Conservation (phyloP, 2,797 vertebrate species). For the Arnoldichthys spilopterus region DNA sequence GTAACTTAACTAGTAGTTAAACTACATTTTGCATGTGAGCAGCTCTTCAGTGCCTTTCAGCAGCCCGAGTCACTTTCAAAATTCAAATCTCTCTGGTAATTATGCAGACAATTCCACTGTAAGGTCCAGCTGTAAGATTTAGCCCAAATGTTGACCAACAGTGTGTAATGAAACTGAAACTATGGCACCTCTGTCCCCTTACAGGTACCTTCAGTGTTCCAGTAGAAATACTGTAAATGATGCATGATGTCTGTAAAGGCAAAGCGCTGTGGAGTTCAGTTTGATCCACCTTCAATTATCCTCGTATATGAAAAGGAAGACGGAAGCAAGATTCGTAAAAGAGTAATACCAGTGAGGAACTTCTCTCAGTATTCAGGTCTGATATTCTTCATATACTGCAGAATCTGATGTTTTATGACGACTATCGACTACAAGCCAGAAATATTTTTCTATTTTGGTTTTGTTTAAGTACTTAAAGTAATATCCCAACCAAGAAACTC, state of each 20-base stretch:
- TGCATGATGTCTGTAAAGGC: conserved; percentile 78
- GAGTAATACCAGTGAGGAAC: conserved; percentile 88
- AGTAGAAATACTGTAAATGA: neutral
- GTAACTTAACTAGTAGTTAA: too few species aligned
- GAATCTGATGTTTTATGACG: neutral
- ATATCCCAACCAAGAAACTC: neutral
- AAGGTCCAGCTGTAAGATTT: neutral
- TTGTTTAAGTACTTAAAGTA: neutral
- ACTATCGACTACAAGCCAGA: neutral
- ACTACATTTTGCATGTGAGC: too few species aligned
- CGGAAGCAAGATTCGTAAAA: conserved; percentile 78
- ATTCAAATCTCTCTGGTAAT: too few species aligned
- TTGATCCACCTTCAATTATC: conserved; percentile 87
- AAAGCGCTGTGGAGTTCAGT: conserved; percentile 88
- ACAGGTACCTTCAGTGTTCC: conserved; percentile 5
- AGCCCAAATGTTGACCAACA: too few species aligned
- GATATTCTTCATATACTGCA: neutral
- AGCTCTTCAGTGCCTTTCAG: too few species aligned
- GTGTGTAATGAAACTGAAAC: neutral
- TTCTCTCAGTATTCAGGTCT: conserved; percentile 89
- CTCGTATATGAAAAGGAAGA: conserved; percentile 82
- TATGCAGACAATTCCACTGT: too few species aligned
- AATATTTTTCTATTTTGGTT: too few species aligned
- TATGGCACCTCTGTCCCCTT: neutral
- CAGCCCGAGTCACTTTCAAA: too few species aligned